Conservation (phyloP, 2,888 invertebrate genomes). For the Parnassius orleans region DNA sequence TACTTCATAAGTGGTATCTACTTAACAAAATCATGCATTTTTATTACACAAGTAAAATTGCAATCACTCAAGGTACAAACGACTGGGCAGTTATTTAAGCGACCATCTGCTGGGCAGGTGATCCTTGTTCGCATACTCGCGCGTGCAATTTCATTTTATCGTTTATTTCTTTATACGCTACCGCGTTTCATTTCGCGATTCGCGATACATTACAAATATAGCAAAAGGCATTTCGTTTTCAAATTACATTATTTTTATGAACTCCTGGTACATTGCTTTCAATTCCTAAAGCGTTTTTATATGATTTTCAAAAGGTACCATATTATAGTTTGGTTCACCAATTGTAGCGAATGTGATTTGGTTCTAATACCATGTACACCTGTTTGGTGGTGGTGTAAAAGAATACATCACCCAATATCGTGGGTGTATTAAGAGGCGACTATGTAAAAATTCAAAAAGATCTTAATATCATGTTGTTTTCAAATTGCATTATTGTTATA, state of each 20-base stretch:
- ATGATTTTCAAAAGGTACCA: too few relatives aligned
- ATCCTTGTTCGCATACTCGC: conserved; percentile 2
- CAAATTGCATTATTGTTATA: not conserved
- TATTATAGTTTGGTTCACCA: too few relatives aligned
- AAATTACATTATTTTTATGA: not conserved
- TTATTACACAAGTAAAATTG: conserved; percentile 7
- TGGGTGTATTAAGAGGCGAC: too few relatives aligned
- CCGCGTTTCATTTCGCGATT: conserved; percentile 11
- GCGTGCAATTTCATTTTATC: conserved; percentile 12
- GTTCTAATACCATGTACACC: too few relatives aligned
- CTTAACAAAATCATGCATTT: conserved; percentile 10
- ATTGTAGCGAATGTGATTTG: too few relatives aligned
- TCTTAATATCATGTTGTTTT: conserved; percentile 6
- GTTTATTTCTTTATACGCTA: conserved; percentile 14
- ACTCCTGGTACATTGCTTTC: not conserved
- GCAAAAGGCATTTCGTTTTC: conserved; percentile 3
- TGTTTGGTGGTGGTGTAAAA: too few relatives aligned
- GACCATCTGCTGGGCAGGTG: conserved; percentile 23
- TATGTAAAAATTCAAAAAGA: too few relatives aligned
- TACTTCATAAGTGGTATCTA: too few relatives aligned
- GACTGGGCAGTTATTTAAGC: conserved; percentile 4
- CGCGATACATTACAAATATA: conserved; percentile 3
- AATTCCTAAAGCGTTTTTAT: not conserved
- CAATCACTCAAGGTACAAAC: conserved; percentile 9
- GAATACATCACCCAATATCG: too few relatives aligned